Base-by-base conservation (phyloP, 2,797 vertebrate species). In the Ptychadena robeensis region DNA sequence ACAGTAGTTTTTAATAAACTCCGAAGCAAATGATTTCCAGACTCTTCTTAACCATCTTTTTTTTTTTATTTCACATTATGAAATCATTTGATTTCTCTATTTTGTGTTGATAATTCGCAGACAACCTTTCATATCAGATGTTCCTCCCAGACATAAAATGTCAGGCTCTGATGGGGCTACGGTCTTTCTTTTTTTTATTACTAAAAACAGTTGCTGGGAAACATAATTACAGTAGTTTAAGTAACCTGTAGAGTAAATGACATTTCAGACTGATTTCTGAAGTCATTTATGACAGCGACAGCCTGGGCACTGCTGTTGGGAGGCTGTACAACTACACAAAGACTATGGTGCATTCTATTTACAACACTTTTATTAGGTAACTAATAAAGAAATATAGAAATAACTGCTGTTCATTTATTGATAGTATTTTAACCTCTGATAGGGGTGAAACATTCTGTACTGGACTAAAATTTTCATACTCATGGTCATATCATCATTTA, bases 1-100 rank as follows among this genome's bases (percentile, higher is more conserved):
- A 35, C 63, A 5, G n/a, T 32, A 68, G 64, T 53, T 79, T 59
- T 79, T 22, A 77, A 18, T 44, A 77, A 66, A 28, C 34, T 67
- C 38, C 9, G 22, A 12, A 68, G 30, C 35, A 79, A 57, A 57
- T 34, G 15, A 79, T 68, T 67, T 68, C 44, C 31, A 37, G 31
- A 57, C 48, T 79, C 12, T 25, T 32, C 40, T 15, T 22, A 22
- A 53, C 44, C 44, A 37, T 34, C 15, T 4, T 77, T n/a, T 35
- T 64, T 4, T 77, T n/a, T 35, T 64, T 67, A 48, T 66, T 77
- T 48, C 30, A 78, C 64, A 35, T 68, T 79, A 68, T 79, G 28
- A 79, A 79, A 79, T 68, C 22, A 79, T 78, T 34, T 78, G 63
- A 77, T 78, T 77, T 68, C 38, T 68, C 38, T 48, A 79, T 57